phyloP scores from a whole-genome alignment of 2,888 invertebrate species.

The Protophormia terraenovae region DNA sequence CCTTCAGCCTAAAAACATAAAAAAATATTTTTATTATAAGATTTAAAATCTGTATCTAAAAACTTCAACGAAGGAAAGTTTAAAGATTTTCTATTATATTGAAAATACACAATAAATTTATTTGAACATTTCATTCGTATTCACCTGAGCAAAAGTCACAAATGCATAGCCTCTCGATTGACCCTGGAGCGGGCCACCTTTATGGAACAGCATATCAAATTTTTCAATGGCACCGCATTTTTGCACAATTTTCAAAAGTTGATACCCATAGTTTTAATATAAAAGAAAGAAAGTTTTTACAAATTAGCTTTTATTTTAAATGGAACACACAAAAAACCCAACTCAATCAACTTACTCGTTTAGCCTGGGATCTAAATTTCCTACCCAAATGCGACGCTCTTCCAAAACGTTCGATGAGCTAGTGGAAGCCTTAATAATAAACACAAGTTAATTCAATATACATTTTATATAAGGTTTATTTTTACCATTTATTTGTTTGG shows the following conservation, averaged over 20 bases:
- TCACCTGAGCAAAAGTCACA: slow-evolving; percentile 88
- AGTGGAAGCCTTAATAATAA: slow-evolving; percentile 58
- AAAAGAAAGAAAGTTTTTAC: slow-evolving; percentile 70
- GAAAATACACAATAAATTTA: not conserved
- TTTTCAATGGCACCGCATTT: slow-evolving; percentile 96
- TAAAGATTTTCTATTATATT: too few species aligned
- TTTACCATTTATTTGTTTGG: not conserved
- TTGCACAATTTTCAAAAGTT: slow-evolving; percentile 97
- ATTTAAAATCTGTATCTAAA: too few species aligned
- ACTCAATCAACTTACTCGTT: slow-evolving; percentile 90
- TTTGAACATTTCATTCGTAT: slow-evolving; percentile 1
- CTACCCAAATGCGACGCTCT: slow-evolving; percentile 89
- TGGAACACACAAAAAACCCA: not conserved
- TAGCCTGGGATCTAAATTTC: slow-evolving; percentile 93
- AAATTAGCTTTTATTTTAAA: slow-evolving; percentile 61
- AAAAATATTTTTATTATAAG: too few species aligned
- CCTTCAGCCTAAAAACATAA: slow-evolving; percentile 80
- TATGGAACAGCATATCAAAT: slow-evolving; percentile 97
- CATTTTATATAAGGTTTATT: too few species aligned
- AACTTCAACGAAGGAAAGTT: too few species aligned
- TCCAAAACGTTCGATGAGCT: slow-evolving; percentile 71
- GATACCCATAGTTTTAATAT: slow-evolving; percentile 88
- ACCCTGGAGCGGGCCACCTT: slow-evolving; percentile 92
- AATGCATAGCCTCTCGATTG: slow-evolving; percentile 97
- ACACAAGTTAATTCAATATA: too few species aligned